Percentiles rank a stretch among this genome's conserved stretches.
phyloP scores from a whole-genome alignment of 2,797 vertebrate species.

The Poecile montanus region DNA sequence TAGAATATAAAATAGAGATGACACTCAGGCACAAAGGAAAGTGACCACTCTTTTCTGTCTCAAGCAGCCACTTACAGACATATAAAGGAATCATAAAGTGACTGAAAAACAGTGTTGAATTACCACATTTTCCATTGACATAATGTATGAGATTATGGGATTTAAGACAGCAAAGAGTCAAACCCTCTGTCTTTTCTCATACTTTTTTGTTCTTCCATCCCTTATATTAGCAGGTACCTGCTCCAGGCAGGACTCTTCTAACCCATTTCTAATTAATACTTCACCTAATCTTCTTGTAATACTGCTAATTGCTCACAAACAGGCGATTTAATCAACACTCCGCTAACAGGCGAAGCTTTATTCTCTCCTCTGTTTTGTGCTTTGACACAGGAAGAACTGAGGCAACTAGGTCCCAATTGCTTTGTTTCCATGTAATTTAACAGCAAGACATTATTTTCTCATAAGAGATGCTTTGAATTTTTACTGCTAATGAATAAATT shows the following conservation, averaged over 20 bases:
- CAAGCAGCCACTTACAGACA: not conserved
- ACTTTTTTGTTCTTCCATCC: not conserved
- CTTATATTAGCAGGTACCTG: not conserved
- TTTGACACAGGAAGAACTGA: constrained; percentile 69
- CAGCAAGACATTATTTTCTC: constrained; percentile 81
- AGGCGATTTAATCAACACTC: constrained; percentile 74
- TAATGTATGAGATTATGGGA: not conserved
- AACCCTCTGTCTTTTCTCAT: not conserved
- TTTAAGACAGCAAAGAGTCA: not conserved
- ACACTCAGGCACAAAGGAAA: not conserved
- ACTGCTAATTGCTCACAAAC: constrained; percentile 73
- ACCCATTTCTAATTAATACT: constrained; percentile 75
- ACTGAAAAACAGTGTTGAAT: not conserved
- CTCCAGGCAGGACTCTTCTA: constrained; percentile 32
- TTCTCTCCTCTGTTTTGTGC: constrained; percentile 35
- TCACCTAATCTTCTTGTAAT: constrained; percentile 74
- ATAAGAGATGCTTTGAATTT: constrained; percentile 81
- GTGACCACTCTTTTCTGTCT: not conserved
- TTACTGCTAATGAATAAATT: constrained; percentile 86
- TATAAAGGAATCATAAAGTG: not conserved
- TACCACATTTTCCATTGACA: not conserved
- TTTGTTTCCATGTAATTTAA: constrained; percentile 85
- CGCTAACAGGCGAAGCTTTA: constrained; percentile 59
- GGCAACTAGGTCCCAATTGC: constrained; percentile 72
- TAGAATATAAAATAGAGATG: too few species aligned